Conservation (phyloP, 2,888 invertebrate species). For the Dasypogon diadema region DNA sequence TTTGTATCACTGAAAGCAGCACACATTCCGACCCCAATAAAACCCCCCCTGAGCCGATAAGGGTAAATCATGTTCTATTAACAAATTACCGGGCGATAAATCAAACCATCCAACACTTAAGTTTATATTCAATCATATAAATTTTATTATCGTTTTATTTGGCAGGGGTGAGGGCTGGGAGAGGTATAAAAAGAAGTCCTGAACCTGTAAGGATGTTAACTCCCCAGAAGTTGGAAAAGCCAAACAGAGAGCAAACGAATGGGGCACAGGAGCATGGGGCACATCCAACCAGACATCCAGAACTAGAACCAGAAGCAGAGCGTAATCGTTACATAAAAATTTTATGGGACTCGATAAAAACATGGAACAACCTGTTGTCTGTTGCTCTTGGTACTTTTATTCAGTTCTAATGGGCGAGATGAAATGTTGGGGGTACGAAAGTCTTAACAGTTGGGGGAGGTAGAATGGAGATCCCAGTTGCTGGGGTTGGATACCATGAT, state of each 20-base stretch:
- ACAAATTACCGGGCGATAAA: constrained; percentile 61
- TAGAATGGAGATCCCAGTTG: neutral
- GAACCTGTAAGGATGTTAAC: constrained; percentile 27
- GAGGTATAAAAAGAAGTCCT: constrained; percentile 44
- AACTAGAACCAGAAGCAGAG: constrained; percentile 54
- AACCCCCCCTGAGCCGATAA: constrained; percentile 49
- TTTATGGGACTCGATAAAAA: constrained; percentile 57
- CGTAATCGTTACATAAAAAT: constrained; percentile 58
- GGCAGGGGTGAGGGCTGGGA: constrained; percentile 51
- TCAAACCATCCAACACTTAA: constrained; percentile 61
- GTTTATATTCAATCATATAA: constrained; percentile 62
- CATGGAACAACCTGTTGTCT: constrained; percentile 58
- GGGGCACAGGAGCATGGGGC: constrained; percentile 14
- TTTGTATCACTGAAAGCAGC: constrained; percentile 18
- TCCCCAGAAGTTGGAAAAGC: constrained; percentile 47
- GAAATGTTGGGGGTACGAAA: constrained; percentile 40
- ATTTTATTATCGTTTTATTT: constrained; percentile 62
- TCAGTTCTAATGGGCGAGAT: constrained; percentile 56
- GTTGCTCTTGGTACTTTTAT: constrained; percentile 54
- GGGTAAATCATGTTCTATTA: constrained; percentile 62
- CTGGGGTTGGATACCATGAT: constrained; percentile 38
- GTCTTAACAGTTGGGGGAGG: neutral
- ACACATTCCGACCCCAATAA: constrained; percentile 54
- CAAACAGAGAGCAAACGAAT: constrained; percentile 51
- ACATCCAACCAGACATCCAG: constrained; percentile 44